phyloP scores from a whole-genome alignment of 2,888 invertebrate genomes.

The Tupiocoris notatus region DNA sequence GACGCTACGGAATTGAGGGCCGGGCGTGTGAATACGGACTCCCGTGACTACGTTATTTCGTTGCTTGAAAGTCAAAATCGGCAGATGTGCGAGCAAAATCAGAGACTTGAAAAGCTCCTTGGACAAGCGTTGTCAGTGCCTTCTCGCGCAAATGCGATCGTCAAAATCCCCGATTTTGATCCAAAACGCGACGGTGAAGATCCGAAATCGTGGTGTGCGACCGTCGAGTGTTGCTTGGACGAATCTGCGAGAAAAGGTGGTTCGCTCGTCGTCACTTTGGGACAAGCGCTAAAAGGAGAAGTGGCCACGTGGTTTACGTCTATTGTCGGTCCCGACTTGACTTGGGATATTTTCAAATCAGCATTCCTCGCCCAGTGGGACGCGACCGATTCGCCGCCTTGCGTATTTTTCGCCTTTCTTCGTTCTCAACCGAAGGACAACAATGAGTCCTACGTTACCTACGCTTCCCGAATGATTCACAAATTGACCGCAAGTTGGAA shows the following conservation, averaged over 20 bases:
- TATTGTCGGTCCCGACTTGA: no score
- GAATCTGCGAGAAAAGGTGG: neutral
- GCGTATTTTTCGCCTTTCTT: no score
- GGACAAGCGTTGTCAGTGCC: neutral
- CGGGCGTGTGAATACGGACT: no score
- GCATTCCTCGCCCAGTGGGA: no score
- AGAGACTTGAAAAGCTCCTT: neutral
- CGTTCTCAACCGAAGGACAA: conserved; percentile 5
- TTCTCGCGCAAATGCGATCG: neutral
- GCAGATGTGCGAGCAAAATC: neutral
- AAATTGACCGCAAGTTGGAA: no score
- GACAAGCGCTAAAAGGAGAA: conserved; percentile 1
- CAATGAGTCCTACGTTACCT: conserved; percentile 5
- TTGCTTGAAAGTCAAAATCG: no score
- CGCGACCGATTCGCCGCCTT: no score
- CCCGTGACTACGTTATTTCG: no score
- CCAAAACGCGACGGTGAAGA: neutral
- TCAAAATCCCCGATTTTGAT: neutral
- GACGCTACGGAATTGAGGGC: no score
- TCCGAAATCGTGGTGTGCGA: neutral
- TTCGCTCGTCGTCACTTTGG: neutral
- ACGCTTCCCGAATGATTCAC: no score
- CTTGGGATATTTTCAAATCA: no score
- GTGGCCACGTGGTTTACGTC: conserved; percentile 13
- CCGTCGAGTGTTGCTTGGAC: no score